Evolutionary conservation across 2,888 invertebrate genomes (phyloP).

Genomic region (Lagria hirta): DNA sequence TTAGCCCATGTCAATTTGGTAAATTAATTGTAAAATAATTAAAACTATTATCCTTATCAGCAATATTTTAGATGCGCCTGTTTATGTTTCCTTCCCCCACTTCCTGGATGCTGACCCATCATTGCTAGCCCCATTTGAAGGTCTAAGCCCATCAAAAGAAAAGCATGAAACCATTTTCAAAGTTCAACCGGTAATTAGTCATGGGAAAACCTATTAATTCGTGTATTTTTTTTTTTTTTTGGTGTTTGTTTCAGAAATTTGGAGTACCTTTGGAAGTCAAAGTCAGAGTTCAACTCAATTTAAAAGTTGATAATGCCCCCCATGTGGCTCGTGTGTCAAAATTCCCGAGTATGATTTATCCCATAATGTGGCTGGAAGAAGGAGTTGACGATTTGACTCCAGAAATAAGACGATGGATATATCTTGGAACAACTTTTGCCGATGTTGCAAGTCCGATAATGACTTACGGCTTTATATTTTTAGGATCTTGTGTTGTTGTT

Average conservation of each 20-base stretch:
- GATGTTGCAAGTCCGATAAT: slow-evolving; percentile 70
- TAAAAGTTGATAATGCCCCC: slow-evolving; percentile 75
- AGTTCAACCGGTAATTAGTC: slow-evolving; percentile 78
- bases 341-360: slow-evolving; percentile 79
- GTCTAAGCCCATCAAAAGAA: slow-evolving; percentile 67
- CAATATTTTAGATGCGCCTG: slow-evolving; percentile 71
- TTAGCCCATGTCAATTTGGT: slow-evolving; percentile 87
- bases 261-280: slow-evolving; percentile 83
- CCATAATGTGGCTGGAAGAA: slow-evolving; percentile 89
- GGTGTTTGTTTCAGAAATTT: slow-evolving; percentile 73
- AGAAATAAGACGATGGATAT: slow-evolving; percentile 79
- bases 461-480: slow-evolving; percentile 71
- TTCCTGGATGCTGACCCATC: slow-evolving; percentile 79
- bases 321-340: slow-evolving; percentile 71
- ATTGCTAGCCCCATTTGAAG: slow-evolving; percentile 68
- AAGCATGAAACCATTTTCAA: slow-evolving; percentile 78
- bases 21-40: slow-evolving; percentile 43
- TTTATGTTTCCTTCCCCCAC: slow-evolving; percentile 86
- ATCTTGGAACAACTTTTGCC: slow-evolving; percentile 75
- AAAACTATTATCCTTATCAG: neutral
- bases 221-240: no score
- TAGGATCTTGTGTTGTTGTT: slow-evolving; percentile 67
- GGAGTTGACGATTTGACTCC: slow-evolving; percentile 78
- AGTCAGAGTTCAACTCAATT: slow-evolving; percentile 77
- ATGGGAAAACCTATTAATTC: neutral